Conservation (phyloP, 2,888 invertebrate species). For the Drosophila paramelanica region DNA sequence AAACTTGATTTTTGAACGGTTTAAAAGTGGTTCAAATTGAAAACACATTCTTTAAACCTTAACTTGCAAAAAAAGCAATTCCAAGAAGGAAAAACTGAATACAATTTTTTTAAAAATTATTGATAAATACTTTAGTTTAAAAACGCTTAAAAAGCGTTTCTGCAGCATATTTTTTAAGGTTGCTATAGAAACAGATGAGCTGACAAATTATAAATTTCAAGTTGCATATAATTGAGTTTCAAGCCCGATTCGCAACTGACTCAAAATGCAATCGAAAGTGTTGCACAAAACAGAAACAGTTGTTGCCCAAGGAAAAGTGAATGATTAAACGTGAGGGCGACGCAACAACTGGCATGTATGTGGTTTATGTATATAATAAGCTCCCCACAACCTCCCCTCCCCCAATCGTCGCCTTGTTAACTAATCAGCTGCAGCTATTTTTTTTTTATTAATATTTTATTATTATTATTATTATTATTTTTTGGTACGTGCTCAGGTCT, state of each 20-base stretch:
- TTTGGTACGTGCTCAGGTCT: conserved; percentile 39
- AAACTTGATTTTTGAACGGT: no score
- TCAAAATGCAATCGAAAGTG: not conserved
- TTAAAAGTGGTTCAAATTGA: no score
- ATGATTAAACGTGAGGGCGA: not conserved
- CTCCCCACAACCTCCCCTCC: not conserved
- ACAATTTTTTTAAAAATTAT: no score
- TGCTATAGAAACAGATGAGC: not conserved
- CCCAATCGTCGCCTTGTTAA: not conserved
- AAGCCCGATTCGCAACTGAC: not conserved
- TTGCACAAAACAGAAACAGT: not conserved
- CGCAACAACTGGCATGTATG: conserved; percentile 3
- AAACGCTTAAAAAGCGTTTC: not conserved
- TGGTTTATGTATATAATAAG: conserved; percentile 6
- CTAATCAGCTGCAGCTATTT: conserved; percentile 16
- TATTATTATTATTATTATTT: not conserved
- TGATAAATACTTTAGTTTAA: not conserved
- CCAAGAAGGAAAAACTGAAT: no score
- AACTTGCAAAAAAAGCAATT: no score
- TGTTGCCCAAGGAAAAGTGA: not conserved
- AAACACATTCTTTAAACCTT: no score
- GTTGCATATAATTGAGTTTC: not conserved
- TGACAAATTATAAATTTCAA: no score
- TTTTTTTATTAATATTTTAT: not conserved
- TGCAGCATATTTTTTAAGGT: no score